phyloP scores from a whole-genome alignment of 2,888 invertebrate species.

The Dryadula phaetusa region DNA sequence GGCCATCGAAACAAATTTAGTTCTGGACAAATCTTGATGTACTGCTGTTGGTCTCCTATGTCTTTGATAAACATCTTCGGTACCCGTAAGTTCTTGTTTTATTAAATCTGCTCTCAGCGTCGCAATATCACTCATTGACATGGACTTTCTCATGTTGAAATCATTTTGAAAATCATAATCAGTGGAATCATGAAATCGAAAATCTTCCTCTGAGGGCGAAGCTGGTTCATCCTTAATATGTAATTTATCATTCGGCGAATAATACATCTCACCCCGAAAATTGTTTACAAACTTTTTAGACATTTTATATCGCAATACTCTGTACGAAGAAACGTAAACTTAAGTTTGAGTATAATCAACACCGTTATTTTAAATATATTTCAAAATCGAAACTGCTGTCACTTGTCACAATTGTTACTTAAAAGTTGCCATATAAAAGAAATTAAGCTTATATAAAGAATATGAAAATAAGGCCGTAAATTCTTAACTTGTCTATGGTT shows the following conservation, averaged over 20 bases:
- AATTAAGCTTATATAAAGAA: no score
- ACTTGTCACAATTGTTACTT: slow-evolving; percentile 27
- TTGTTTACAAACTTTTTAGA: slow-evolving; percentile 66
- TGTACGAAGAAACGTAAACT: slow-evolving; percentile 11
- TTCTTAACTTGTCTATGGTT: not conserved
- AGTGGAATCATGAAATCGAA: slow-evolving; percentile 62
- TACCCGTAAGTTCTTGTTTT: slow-evolving; percentile 53
- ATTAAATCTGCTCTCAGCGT: slow-evolving; percentile 58
- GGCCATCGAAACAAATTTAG: slow-evolving; percentile 84
- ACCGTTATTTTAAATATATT: slow-evolving; percentile 40
- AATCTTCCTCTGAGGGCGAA: slow-evolving; percentile 69
- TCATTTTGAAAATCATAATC: slow-evolving; percentile 59
- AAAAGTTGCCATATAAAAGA: slow-evolving; percentile 26
- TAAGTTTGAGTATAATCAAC: slow-evolving; percentile 1
- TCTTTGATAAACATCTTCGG: slow-evolving; percentile 55
- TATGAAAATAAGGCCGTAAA: not conserved
- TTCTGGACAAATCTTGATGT: slow-evolving; percentile 62
- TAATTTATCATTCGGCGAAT: slow-evolving; percentile 60
- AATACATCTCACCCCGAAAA: slow-evolving; percentile 70
- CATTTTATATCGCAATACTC: slow-evolving; percentile 53
- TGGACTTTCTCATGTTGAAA: slow-evolving; percentile 66
- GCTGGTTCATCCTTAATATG: slow-evolving; percentile 69
- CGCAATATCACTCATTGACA: slow-evolving; percentile 73
- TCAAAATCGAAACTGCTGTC: slow-evolving; percentile 35
- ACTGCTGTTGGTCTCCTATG: slow-evolving; percentile 57